Evolutionary conservation across 1,140 invertebrate species (phyloP), one percentile per base, ranked within the genome.

Genomic region (Drosophila virilis): DNA sequence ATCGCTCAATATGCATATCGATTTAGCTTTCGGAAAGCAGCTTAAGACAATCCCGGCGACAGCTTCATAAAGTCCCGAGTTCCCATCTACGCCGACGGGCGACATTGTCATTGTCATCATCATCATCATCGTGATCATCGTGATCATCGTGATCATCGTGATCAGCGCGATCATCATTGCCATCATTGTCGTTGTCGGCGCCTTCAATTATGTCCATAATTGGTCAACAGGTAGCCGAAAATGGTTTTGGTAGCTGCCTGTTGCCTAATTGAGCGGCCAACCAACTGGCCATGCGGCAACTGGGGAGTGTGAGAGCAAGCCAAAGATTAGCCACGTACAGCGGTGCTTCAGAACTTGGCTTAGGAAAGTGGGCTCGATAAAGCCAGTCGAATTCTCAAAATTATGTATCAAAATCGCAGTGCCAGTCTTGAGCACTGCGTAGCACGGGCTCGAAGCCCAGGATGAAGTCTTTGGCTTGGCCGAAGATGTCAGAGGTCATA

Each of bases 121-220:
- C 59, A 46, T 35, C 43, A 48, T 22, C 67, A 54, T n/a, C 48
- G 35, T 12, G 32, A 52, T 35, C 32, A 22, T 13, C 32, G 6
- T 13, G 5, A 10, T 50, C 22, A 33, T 13, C 45, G 22, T 10
- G 15, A 46, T 58, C 54, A 57, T 28, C 54, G 8, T 17, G 33
- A 15, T 38, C 13, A 13, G 28, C 12, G 10, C 28, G 12, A 37
- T 60, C 15, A 42, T 32, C n/a, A 12, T 32, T 13, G 35, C 33
- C 22, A 15, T 58, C 12, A 32, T 62, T 38, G 60, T 62, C 50
- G 71, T 74, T 69, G 65, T 69, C 80, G 80, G 83, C 83, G 84
- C 79, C 79, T 88, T 89, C 83, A 89, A 86, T 88, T 88, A 88
- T 88, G 84, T 46, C 84, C 84, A 88, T 88, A 88, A 88, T 88